Percentiles rank a stretch among this genome's conserved stretches.
These are phyloP conservation scores for Chironex yamaguchii DNA, from an alignment of 30 jellyfish, hydroid and myxozoan species.

Conservation along the genomic window DNA sequence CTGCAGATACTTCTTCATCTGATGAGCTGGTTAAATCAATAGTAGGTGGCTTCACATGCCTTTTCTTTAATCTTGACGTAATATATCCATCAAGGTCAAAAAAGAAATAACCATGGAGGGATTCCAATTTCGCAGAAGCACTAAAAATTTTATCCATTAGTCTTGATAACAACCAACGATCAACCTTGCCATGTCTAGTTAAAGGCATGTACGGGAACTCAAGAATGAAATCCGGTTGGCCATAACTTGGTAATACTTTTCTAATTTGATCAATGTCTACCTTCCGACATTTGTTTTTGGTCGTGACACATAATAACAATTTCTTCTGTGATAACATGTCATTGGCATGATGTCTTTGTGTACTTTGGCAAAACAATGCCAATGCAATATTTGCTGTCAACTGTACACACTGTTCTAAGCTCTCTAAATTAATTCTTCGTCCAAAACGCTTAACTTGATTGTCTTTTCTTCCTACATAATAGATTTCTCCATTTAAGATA, in stretches of 20 bases:
- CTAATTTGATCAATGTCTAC: not conserved
- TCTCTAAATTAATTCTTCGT: conserved; percentile 56
- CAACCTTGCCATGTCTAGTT: not conserved
- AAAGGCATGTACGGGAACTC: not conserved
- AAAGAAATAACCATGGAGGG: not conserved
- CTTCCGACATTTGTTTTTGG: too few species aligned
- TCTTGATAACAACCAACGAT: not conserved
- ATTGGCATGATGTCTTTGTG: not conserved
- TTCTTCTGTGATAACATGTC: not conserved
- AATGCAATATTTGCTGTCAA: not conserved
- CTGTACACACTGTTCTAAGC: conserved; percentile 29
- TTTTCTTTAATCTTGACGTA: not conserved
- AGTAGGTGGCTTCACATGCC: too few species aligned
- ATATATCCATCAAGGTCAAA: not conserved
- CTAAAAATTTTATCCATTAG: too few species aligned
- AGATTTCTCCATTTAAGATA: conserved; percentile 56
- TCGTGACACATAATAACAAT: not conserved
- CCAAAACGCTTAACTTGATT: conserved; percentile 82
- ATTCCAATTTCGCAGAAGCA: not conserved
- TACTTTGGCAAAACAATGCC: not conserved
- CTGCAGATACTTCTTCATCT: too few species aligned
- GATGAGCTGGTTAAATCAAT: too few species aligned
- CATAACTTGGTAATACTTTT: not conserved
- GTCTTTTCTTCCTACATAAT: conserved; percentile 71
- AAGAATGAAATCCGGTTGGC: not conserved